Conservation (phyloP, 2,888 invertebrate genomes). For the Scrobipalpa costella region DNA sequence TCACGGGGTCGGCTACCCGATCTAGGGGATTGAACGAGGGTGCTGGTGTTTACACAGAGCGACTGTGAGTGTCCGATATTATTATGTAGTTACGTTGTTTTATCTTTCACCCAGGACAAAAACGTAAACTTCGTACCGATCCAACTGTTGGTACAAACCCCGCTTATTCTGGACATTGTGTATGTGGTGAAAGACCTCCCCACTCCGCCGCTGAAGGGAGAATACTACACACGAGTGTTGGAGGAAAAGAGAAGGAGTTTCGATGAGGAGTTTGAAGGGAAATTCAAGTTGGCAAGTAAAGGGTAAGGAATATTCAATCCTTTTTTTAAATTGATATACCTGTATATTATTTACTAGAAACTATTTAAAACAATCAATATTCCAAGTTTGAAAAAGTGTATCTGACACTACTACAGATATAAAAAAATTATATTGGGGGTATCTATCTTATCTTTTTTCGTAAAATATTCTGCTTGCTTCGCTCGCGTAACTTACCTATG, state of each 20-base stretch:
- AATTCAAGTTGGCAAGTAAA: slow-evolving; percentile 87
- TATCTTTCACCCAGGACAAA: slow-evolving; percentile 48
- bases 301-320: slow-evolving; percentile 71
- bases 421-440: too few relatives aligned
- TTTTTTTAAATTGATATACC: background rate
- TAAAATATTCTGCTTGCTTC: too few relatives aligned
- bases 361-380: background rate
- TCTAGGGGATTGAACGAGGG: too few relatives aligned
- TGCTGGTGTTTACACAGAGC: too few relatives aligned
- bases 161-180: slow-evolving; percentile 91
- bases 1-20: too few relatives aligned
- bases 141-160: slow-evolving; percentile 88
- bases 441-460: too few relatives aligned
- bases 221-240: slow-evolving; percentile 84
- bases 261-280: slow-evolving; percentile 88
- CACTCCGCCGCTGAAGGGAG: slow-evolving; percentile 77
- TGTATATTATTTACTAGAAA: background rate
- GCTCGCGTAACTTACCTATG: too few relatives aligned
- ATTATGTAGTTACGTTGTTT: background rate
- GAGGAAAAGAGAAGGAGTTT: slow-evolving; percentile 83
- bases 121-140: slow-evolving; percentile 88
- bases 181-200: slow-evolving; percentile 89
- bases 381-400: too few relatives aligned
- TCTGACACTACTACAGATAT: too few relatives aligned
- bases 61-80: too few relatives aligned